Evolutionary conservation across 2,113 vertebrate species (phyloP).

Genomic region (Dunckerocampus dactyliophorus): DNA sequence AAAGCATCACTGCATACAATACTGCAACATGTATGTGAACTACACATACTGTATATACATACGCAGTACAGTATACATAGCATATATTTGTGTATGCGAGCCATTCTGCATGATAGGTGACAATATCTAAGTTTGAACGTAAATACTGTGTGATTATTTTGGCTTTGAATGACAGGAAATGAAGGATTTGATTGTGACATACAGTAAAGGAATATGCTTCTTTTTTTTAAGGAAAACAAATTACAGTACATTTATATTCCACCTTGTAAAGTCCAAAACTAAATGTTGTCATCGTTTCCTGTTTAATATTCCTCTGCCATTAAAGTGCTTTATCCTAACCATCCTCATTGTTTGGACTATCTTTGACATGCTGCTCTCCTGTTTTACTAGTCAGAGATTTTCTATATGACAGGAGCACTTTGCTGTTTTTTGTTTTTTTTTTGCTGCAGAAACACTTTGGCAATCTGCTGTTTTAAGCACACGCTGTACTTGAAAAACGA

Average conservation of each 20-base stretch:
- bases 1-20: constrained; percentile 20
- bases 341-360: neutral
- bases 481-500: too few species aligned
- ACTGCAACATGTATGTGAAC: constrained; percentile 41
- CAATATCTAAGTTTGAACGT: neutral
- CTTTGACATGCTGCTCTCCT: neutral
- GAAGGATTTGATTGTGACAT: constrained; percentile 31
- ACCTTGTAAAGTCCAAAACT: constrained; percentile 48
- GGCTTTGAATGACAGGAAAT: neutral
- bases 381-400: too few species aligned
- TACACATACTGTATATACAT: constrained; percentile 46
- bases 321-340: constrained; percentile 68
- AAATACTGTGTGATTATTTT: too few species aligned
- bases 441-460: too few species aligned
- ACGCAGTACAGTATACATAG: constrained; percentile 39
- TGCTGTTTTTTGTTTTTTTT: too few species aligned
- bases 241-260: constrained; percentile 37
- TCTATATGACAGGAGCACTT: too few species aligned
- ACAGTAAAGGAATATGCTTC: constrained; percentile 30
- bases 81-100: constrained; percentile 53
- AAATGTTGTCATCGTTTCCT: constrained; percentile 59
- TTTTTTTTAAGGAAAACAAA: constrained; percentile 30
- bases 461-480: too few species aligned
- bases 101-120: constrained; percentile 37
- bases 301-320: constrained; percentile 63